A percentile compares a stretch with the other conserved stretches of the same genome.
Evolutionary conservation across 1,140 invertebrate genomes (phyloP).

Genomic region (Pogonognathellus flavescens): DNA sequence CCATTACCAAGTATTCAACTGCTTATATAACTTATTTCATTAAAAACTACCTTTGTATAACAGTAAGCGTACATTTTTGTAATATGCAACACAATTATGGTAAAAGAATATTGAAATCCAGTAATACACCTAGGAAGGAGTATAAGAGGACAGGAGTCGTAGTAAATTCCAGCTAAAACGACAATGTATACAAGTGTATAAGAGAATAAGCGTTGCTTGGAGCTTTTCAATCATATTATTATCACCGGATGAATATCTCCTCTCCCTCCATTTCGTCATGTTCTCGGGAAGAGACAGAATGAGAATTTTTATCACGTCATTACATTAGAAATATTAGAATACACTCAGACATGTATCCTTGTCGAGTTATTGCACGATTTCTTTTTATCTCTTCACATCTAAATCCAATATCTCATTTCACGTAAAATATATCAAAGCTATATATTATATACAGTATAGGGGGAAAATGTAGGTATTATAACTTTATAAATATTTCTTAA

Average conservation of each 20-base stretch:
- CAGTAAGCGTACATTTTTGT: no score
- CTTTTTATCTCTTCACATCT: constrained; percentile 1
- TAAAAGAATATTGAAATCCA: background rate
- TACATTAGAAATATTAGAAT: constrained; percentile 4
- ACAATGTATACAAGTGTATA: background rate
- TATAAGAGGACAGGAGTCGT: background rate
- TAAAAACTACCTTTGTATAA: no score
- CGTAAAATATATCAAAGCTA: background rate
- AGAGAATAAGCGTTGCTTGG: background rate
- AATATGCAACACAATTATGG: no score
- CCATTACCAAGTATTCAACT: no score
- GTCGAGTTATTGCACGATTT: background rate
- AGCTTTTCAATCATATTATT: constrained; percentile 1
- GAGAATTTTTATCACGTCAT: constrained; percentile 1
- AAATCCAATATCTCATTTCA: constrained; percentile 11
- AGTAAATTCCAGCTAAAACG: no score
- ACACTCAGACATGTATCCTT: background rate
- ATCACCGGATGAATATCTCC: constrained; percentile 4
- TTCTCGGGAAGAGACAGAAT: background rate
- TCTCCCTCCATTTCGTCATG: background rate
- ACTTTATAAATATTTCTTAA: no score
- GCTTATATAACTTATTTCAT: no score
- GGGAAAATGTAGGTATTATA: no score
- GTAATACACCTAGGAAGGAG: background rate
- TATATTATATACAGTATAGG: no score